Evolutionary conservation across 2,113 vertebrate species (phyloP).

Genomic region (Tinamus guttatus): DNA sequence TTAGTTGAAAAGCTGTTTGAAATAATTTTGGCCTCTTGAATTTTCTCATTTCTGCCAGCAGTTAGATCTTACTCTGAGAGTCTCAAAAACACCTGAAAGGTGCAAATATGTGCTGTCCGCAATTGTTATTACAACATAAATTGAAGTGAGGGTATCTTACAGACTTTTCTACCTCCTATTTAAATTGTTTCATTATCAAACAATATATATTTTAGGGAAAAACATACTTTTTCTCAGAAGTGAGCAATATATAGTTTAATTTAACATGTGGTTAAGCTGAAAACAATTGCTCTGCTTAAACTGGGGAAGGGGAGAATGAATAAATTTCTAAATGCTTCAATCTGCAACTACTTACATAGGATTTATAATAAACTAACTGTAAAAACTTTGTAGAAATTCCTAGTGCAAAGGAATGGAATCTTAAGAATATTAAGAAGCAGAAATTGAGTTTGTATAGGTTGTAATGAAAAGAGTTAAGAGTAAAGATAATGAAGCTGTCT

Average conservation of each 20-base stretch:
- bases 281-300: background rate
- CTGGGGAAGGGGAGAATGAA: background rate
- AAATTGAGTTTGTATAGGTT: background rate
- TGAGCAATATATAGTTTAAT: background rate
- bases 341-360: background rate
- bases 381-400: background rate
- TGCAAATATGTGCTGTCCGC: background rate
- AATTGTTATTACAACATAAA: background rate
- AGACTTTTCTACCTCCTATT: background rate
- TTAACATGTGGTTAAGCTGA: background rate
- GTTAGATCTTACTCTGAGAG: background rate
- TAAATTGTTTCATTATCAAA: background rate
- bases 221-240: background rate
- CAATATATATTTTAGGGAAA: background rate
- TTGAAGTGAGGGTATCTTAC: background rate
- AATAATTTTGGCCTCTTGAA: background rate
- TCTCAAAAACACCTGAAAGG: background rate
- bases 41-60: background rate
- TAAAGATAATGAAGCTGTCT: background rate
- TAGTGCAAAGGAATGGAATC: background rate
- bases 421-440: background rate
- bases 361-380: too few species aligned
- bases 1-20: background rate
- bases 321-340: background rate
- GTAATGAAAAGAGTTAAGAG: background rate